phyloP scores from a whole-genome alignment of 2,888 invertebrate genomes.

The Silvanus unidentatus region DNA sequence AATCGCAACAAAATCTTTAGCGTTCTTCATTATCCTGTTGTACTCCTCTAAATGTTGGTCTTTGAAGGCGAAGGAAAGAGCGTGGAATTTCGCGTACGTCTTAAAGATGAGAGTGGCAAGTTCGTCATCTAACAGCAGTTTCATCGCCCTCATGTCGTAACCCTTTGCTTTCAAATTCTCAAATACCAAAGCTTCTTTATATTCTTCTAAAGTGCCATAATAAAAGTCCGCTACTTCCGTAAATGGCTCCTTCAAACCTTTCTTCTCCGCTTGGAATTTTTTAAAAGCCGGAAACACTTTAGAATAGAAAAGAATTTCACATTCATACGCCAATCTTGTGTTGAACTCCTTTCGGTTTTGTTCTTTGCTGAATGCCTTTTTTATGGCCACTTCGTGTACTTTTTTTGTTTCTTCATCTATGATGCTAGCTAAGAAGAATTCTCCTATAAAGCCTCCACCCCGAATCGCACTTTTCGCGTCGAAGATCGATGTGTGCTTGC shows the following conservation, averaged over 20 bases:
- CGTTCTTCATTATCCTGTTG: too few relatives aligned
- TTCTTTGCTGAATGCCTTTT: conserved; percentile 7
- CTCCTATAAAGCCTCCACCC: conserved; percentile 16
- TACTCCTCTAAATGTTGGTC: too few relatives aligned
- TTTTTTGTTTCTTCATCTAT: conserved; percentile 8
- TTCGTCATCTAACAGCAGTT: conserved; percentile 17
- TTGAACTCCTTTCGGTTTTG: conserved; percentile 13
- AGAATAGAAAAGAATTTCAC: conserved; percentile 28
- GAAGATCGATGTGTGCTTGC: neutral
- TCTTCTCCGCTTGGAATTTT: conserved; percentile 21
- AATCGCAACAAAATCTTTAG: too few relatives aligned
- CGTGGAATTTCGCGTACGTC: conserved; percentile 27
- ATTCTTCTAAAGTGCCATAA: neutral
- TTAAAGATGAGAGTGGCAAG: conserved; percentile 21
- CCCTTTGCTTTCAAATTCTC: conserved; percentile 17
- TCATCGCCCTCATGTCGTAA: conserved; percentile 13
- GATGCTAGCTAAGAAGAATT: conserved; percentile 9
- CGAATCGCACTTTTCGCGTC: conserved; percentile 8
- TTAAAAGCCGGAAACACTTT: conserved; percentile 19
- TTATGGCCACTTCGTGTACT: conserved; percentile 9
- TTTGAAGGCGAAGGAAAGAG: conserved; percentile 18
- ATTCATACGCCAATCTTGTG: conserved; percentile 15
- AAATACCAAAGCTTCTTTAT: conserved; percentile 17
- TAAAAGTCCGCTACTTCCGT: conserved; percentile 20
- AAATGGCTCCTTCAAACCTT: conserved; percentile 13